Conservation (phyloP, 2,888 invertebrate genomes). For the Melolontha melolontha region DNA sequence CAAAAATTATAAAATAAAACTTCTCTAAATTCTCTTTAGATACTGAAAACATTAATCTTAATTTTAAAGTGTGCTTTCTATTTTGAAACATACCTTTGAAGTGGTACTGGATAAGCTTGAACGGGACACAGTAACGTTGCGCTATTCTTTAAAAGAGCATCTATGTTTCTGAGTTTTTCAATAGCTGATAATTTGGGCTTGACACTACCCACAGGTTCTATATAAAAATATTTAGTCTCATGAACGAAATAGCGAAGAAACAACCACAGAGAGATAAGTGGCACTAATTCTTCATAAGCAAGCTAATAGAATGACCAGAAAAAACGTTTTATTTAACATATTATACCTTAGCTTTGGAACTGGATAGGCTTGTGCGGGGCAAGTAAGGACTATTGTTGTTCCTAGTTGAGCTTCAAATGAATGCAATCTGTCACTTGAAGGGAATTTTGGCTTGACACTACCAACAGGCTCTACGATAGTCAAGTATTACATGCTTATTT, state of each 20-base stretch:
- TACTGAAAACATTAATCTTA: too few relatives aligned
- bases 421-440: conserved; percentile 74
- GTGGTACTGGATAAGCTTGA: conserved; percentile 81
- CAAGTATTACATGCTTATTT: conserved; percentile 1
- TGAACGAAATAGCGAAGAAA: neutral
- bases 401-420: conserved; percentile 69
- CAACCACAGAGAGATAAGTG: conserved; percentile 2
- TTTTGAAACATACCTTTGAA: conserved; percentile 72
- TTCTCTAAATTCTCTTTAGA: too few relatives aligned
- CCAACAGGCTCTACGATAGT: conserved; percentile 68
- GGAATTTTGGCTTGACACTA: conserved; percentile 73
- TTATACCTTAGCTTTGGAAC: conserved; percentile 79
- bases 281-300: conserved; percentile 38
- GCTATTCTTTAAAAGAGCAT: conserved; percentile 58
- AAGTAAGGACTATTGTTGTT: conserved; percentile 73
- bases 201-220: conserved; percentile 70
- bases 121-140: conserved; percentile 80
- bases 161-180: conserved; percentile 53
- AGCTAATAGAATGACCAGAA: neutral
- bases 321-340: neutral
- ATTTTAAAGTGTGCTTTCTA: too few relatives aligned
- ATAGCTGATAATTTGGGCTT: conserved; percentile 65
- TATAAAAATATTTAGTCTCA: conserved; percentile 4
- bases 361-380: conserved; percentile 83
- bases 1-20: too few relatives aligned